Percentiles rank a stretch among this genome's conserved stretches.
phyloP scores from a whole-genome alignment of 1,140 invertebrate genomes.

The Ceratina australensis region DNA sequence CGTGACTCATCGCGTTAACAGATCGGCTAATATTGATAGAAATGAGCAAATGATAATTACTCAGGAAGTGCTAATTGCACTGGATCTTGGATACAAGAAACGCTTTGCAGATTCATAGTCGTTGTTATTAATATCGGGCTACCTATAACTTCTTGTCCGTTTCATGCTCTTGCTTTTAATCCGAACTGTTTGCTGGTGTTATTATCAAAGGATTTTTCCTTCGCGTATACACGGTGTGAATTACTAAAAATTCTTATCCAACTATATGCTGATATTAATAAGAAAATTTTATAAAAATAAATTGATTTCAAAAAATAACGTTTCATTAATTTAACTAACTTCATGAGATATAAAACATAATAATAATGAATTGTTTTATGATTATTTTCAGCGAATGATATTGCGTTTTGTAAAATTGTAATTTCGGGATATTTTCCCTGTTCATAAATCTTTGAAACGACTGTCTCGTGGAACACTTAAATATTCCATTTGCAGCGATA shows the following conservation, averaged over 20 bases:
- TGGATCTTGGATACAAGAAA: neutral
- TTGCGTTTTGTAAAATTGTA: too few relatives aligned
- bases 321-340: too few relatives aligned
- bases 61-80: neutral
- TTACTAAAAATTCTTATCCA: too few relatives aligned
- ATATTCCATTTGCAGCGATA: neutral
- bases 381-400: too few relatives aligned
- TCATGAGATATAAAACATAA: too few relatives aligned
- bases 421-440: neutral
- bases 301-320: too few relatives aligned
- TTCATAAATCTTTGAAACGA: neutral
- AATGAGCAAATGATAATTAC: constrained; percentile 6
- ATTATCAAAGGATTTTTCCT: too few relatives aligned
- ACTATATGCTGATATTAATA: too few relatives aligned
- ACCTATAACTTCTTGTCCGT: neutral
- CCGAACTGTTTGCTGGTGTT: too few relatives aligned
- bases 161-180: neutral
- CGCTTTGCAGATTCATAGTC: neutral
- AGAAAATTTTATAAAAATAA: too few relatives aligned
- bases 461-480: neutral
- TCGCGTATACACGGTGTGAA: too few relatives aligned
- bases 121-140: neutral
- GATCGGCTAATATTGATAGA: constrained; percentile 11
- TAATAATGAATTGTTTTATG: too few relatives aligned
- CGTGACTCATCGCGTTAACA: neutral